phyloP scores from a whole-genome alignment of 2,888 invertebrate genomes.

The Ferdinandea cuprea region DNA sequence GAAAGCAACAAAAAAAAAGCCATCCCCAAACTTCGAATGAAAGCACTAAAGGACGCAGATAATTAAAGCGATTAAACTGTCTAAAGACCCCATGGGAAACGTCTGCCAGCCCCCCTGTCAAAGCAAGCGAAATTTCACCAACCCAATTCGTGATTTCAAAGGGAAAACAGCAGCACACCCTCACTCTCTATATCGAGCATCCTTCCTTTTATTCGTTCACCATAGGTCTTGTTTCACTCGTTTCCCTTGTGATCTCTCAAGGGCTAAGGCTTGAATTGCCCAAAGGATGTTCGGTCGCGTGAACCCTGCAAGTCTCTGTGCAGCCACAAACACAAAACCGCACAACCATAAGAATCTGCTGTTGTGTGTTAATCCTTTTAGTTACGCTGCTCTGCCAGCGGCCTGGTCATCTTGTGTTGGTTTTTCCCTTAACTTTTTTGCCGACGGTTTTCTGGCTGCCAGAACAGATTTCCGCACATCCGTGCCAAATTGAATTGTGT shows the following conservation, averaged over 20 bases:
- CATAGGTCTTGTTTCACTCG: background rate
- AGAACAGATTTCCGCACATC: slow-evolving; percentile 53
- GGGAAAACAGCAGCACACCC: background rate
- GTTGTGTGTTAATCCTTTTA: slow-evolving; percentile 31
- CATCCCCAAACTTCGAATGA: background rate
- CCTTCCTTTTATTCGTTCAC: background rate
- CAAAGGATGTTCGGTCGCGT: slow-evolving; percentile 16
- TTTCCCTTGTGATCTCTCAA: background rate
- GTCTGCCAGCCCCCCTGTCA: background rate
- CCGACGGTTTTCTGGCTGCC: slow-evolving; percentile 9
- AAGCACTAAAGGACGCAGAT: slow-evolving; percentile 1
- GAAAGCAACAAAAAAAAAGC: background rate
- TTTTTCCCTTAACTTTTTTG: background rate
- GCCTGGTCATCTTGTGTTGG: slow-evolving; percentile 28
- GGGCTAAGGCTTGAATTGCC: background rate
- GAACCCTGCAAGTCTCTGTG: slow-evolving; percentile 2
- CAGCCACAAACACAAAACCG: slow-evolving; percentile 24
- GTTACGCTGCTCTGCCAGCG: slow-evolving; percentile 23
- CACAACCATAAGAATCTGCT: slow-evolving; percentile 25
- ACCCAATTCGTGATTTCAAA: slow-evolving; percentile 1
- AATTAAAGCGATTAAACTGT: slow-evolving; percentile 22
- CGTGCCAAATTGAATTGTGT: slow-evolving; percentile 56
- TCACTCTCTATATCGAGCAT: background rate
- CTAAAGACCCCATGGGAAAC: background rate
- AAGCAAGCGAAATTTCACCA: background rate